phyloP scores from a whole-genome alignment of 2,888 invertebrate species.

The Eledona agricola region DNA sequence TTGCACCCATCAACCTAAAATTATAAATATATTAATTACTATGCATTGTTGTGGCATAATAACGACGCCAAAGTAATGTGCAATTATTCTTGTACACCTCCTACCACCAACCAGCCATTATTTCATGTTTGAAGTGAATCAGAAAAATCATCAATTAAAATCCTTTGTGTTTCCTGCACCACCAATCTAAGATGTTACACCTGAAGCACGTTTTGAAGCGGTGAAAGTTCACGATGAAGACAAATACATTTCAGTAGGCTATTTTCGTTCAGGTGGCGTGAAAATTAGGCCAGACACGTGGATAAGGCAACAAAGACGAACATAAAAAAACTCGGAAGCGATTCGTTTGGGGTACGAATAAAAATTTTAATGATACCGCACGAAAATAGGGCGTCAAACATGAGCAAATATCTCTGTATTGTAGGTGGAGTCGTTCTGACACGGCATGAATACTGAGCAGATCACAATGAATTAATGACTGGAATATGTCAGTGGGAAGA shows the following conservation, averaged over 20 bases:
- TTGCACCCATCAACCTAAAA: no score
- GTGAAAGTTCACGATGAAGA: conserved; percentile 35
- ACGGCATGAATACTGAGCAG: conserved; percentile 19
- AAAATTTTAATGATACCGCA: no score
- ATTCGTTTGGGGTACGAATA: not conserved
- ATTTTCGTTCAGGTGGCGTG: conserved; percentile 39
- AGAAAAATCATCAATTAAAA: conserved; percentile 3
- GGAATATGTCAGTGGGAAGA: conserved; percentile 14
- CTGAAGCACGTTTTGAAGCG: conserved; percentile 10
- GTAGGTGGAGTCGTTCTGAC: conserved; percentile 20
- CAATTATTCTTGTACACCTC: conserved; percentile 5
- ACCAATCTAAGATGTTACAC: conserved; percentile 4
- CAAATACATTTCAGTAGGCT: conserved; percentile 28
- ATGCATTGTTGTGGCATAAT: conserved; percentile 15
- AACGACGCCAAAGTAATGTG: conserved; percentile 4
- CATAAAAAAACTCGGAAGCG: conserved; percentile 1
- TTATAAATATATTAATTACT: conserved; percentile 10
- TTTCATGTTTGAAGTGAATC: not conserved
- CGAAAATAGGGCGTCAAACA: conserved; percentile 20
- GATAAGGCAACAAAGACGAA: conserved; percentile 15
- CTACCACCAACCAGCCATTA: not conserved
- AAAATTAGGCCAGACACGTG: conserved; percentile 46
- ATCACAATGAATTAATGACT: conserved; percentile 24
- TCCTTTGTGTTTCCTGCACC: no score
- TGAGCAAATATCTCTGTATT: conserved; percentile 14